Conservation (phyloP, 2,888 invertebrate genomes). For the Tanypteryx hageni region DNA sequence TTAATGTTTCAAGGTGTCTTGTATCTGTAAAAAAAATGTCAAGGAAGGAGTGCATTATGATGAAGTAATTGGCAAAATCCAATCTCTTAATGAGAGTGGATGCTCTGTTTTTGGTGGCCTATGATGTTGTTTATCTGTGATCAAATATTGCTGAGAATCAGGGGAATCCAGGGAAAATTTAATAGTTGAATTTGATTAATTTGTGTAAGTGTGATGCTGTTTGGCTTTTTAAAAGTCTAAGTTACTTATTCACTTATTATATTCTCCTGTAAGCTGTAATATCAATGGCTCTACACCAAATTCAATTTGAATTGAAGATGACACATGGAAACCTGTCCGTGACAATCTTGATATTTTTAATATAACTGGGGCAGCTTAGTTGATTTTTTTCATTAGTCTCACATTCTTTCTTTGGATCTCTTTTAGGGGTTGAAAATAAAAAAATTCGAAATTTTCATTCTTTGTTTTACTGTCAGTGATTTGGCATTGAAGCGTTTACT, state of each 20-base stretch:
- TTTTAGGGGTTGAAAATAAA: too few species aligned
- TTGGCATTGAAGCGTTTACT: too few species aligned
- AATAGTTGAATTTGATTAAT: background rate
- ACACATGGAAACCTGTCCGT: too few species aligned
- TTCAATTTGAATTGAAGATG: too few species aligned
- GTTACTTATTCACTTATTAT: background rate
- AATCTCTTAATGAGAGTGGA: background rate
- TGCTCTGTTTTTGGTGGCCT: slow-evolving; percentile 46
- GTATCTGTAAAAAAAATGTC: background rate
- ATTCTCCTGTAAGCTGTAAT: background rate
- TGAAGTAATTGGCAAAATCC: background rate
- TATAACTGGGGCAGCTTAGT: too few species aligned
- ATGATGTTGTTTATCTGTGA: slow-evolving; percentile 61
- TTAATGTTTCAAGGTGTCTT: background rate
- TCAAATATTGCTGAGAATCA: slow-evolving; percentile 55
- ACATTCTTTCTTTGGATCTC: too few species aligned
- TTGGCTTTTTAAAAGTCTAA: slow-evolving; percentile 22
- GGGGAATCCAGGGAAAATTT: slow-evolving; percentile 28
- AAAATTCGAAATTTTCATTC: too few species aligned
- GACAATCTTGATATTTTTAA: too few species aligned
- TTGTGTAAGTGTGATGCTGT: background rate
- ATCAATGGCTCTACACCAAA: too few species aligned
- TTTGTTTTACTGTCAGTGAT: too few species aligned
- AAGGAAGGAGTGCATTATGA: background rate
- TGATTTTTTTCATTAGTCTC: too few species aligned